Percentiles rank a stretch among this genome's conserved stretches.
Evolutionary conservation across 2,113 vertebrate genomes (phyloP).

Genomic region (Petrocephalus microphthalmus): DNA sequence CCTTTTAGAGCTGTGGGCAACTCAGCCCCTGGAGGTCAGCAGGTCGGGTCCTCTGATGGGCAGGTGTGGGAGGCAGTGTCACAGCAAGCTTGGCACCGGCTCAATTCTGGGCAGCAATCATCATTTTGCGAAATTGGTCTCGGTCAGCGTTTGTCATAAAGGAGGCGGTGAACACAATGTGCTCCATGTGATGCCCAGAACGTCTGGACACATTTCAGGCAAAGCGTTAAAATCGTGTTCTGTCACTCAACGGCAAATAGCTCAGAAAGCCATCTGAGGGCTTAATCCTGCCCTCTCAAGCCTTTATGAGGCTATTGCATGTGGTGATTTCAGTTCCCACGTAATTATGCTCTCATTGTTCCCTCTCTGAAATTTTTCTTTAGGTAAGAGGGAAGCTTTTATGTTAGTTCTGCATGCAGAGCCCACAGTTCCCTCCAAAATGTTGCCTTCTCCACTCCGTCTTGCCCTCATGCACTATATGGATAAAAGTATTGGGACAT

Average conservation of each 20-base stretch:
- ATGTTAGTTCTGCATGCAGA: background rate
- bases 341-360: slow-evolving; percentile 15
- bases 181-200: background rate
- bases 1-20: background rate
- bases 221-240: background rate
- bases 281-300: background rate
- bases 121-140: background rate
- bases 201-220: background rate
- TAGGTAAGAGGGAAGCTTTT: background rate
- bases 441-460: background rate
- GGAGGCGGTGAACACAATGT: background rate
- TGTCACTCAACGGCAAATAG: slow-evolving; percentile 1
- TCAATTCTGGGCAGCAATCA: background rate
- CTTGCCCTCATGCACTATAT: background rate
- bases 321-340: background rate
- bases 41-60: background rate
- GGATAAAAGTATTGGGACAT: background rate
- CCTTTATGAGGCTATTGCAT: background rate
- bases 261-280: slow-evolving; percentile 15
- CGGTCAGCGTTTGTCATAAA: background rate
- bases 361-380: background rate
- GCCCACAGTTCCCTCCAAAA: background rate
- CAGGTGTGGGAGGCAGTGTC: background rate
- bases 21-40: background rate
- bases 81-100: background rate